phyloP scores from a whole-genome alignment of 2,113 vertebrate species.

The Spermophilus dauricus region DNA sequence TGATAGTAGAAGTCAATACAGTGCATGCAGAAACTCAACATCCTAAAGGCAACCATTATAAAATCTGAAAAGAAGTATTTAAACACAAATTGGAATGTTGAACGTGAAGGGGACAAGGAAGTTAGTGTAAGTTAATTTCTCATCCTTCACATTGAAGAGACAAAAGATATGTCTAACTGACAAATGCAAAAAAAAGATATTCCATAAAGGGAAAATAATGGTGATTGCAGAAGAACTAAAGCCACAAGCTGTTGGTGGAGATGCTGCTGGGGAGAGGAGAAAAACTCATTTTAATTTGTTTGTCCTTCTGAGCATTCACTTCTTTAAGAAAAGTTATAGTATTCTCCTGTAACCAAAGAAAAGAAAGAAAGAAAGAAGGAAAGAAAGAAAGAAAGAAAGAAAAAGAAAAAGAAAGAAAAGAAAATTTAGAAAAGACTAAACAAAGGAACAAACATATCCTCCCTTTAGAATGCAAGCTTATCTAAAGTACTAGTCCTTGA shows the following conservation, averaged over 20 bases:
- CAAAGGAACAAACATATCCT: neutral
- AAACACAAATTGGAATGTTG: neutral
- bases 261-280: neutral
- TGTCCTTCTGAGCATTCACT: neutral
- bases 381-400: no score
- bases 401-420: no score
- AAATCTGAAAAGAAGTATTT: neutral
- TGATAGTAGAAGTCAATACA: neutral
- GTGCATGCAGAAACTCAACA: neutral
- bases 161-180: neutral
- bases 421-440: neutral
- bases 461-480: neutral
- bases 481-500: neutral
- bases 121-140: neutral
- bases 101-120: neutral
- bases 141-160: neutral
- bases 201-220: neutral
- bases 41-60: neutral
- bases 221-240: neutral
- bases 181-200: neutral
- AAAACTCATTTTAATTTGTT: slow-evolving; percentile 35
- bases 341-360: neutral
- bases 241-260: neutral
- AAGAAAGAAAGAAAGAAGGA: neutral
- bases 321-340: neutral